Base-by-base conservation (phyloP, 2,888 invertebrate genomes). In the Dichetophora obliterata region DNA sequence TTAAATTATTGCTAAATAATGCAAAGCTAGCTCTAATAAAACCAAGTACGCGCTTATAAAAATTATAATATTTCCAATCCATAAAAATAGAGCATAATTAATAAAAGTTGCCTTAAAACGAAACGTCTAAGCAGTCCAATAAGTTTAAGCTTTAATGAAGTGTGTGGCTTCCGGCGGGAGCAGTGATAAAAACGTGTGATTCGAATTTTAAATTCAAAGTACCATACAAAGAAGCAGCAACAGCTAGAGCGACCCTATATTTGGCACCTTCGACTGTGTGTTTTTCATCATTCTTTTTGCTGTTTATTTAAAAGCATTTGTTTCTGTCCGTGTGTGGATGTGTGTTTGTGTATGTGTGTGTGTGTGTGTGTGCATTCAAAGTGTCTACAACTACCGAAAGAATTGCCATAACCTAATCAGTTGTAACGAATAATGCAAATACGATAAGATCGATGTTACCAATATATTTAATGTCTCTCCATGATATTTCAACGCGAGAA, bases 401-500 rank as follows among this genome's bases (percentile, higher is more conserved):
- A 77, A 76, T 77, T 59, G 79, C 74, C 82, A 81, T 76, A 76
- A 80, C 79, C 81, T 81, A 79, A 84, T 88, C 85, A 85, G 83
- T 85, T 83, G 83, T 84, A 84, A 86, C 86, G 86, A 85, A 89
- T 87, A 88, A 89, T 89, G 90, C 85, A 83, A 86, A 86, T 86
- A 87, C 85, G 87, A 85, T 89, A 89, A 84, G 85, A 89, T 90
- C 87, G 87, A 90, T 89, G 90, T 88, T 89, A 88, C 88, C 88
- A 88, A 87, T 86, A 88, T 85, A 88, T 86, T 88, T 88, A 85
- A 87, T 86, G 88, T 87, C 87, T 86, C 88, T 89, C 89, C 88
- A 89, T 89, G 90, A 86, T 87, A 88, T 88, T 89, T 88, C 86
- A 84, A 88, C 86, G 84, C 85, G 88, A 89, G 84, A 88, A 87